Conservation (phyloP, 1,140 invertebrate genomes). For the Apocrypta bakeri region DNA sequence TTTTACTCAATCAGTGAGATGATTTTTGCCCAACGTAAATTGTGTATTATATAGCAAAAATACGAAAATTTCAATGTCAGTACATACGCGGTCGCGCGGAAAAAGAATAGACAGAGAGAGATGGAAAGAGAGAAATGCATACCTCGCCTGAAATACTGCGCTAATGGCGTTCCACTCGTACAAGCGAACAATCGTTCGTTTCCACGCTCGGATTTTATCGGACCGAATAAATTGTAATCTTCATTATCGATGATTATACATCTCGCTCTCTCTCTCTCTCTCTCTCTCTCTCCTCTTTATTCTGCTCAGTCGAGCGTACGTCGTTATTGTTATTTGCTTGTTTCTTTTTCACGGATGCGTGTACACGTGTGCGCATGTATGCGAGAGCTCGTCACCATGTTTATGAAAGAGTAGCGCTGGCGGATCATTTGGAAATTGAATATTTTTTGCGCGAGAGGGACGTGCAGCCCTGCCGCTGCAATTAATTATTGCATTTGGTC, state of each 20-base stretch:
- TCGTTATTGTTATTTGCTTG: background rate
- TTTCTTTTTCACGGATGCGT: background rate
- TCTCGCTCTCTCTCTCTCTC: background rate
- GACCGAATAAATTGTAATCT: slow-evolving; percentile 50
- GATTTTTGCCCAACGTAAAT: background rate
- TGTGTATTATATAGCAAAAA: background rate
- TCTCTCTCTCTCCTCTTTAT: background rate
- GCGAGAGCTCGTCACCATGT: background rate
- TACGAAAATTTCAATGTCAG: background rate
- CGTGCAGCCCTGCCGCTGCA: background rate
- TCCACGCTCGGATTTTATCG: slow-evolving; percentile 46
- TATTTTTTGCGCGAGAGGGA: slow-evolving; percentile 2
- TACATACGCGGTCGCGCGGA: background rate
- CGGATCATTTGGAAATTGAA: slow-evolving; percentile 10
- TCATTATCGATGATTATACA: slow-evolving; percentile 44
- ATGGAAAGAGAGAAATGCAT: background rate
- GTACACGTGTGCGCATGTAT: background rate
- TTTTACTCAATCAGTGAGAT: background rate
- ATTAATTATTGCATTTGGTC: slow-evolving; percentile 6
- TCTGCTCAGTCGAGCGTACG: background rate
- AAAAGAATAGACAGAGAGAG: background rate
- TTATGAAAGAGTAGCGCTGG: background rate
- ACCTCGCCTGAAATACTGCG: slow-evolving; percentile 11
- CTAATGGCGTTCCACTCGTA: slow-evolving; percentile 35
- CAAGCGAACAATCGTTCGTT: slow-evolving; percentile 42